Evolutionary conservation across 2,113 vertebrate genomes (phyloP).

Genomic region (Sceloporus undulatus): DNA sequence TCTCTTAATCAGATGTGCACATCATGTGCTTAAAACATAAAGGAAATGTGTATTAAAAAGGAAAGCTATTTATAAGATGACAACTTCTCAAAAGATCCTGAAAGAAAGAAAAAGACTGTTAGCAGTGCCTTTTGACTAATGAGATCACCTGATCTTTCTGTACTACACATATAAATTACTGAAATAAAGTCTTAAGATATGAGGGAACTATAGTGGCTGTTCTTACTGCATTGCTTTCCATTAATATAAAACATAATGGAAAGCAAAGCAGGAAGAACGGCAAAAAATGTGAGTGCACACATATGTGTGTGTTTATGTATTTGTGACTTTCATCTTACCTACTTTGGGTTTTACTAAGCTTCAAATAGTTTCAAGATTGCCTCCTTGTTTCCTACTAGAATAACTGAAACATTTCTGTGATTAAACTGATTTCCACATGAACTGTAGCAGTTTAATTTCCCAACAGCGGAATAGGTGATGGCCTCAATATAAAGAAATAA

Average conservation of each 20-base stretch:
- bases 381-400: constrained; percentile 47
- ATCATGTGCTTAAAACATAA: constrained; percentile 11
- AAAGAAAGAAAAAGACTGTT: constrained; percentile 23
- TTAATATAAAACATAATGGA: not conserved
- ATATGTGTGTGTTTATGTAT: not conserved
- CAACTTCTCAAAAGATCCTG: not conserved
- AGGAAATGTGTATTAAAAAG: constrained; percentile 43
- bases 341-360: constrained; percentile 16
- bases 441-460: constrained; percentile 62
- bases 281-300: not conserved
- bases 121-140: constrained; percentile 32
- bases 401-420: constrained; percentile 53
- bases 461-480: constrained; percentile 58
- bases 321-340: not conserved
- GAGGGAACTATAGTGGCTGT: not conserved
- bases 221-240: not conserved
- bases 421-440: constrained; percentile 63
- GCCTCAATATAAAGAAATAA: constrained; percentile 59
- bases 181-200: constrained; percentile 39
- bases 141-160: constrained; percentile 34
- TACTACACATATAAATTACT: constrained; percentile 29
- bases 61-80: constrained; percentile 14
- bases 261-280: not conserved
- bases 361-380: constrained; percentile 47
- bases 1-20: constrained; percentile 18